These are phyloP conservation scores for Oreohelix idahoensis DNA, from an alignment of 1,140 invertebrate species.

Conservation along the genomic window DNA sequence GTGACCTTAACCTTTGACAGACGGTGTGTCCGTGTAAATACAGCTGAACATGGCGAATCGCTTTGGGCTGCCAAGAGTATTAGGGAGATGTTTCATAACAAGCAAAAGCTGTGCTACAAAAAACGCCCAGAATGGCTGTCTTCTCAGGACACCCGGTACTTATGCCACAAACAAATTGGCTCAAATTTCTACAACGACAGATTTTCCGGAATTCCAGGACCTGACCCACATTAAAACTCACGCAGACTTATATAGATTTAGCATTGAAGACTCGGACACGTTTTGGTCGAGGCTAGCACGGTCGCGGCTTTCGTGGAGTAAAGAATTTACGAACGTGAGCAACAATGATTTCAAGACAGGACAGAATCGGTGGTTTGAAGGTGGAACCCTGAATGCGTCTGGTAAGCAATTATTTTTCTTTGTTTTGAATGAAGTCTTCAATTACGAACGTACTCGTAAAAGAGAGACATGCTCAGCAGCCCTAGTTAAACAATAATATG, in stretches of 20 bases:
- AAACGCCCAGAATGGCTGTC: not conserved
- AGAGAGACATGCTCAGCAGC: too few species aligned
- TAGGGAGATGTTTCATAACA: not conserved
- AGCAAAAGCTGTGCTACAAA: not conserved
- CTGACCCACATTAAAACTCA: constrained; percentile 51
- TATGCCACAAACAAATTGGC: not conserved
- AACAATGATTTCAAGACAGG: constrained; percentile 73
- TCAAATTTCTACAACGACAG: constrained; percentile 49
- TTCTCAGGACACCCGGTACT: not conserved
- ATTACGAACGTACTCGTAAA: too few species aligned
- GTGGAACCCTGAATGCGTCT: constrained; percentile 75
- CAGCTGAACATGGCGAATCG: not conserved
- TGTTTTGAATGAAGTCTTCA: too few species aligned
- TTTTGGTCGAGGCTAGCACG: constrained; percentile 75
- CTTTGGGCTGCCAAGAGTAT: not conserved
- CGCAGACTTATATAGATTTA: constrained; percentile 66
- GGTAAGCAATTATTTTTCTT: constrained; percentile 68
- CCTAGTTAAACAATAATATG: too few species aligned
- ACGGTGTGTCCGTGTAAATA: not conserved
- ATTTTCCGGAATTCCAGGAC: constrained; percentile 65
- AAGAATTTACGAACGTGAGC: constrained; percentile 71
- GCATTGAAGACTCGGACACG: constrained; percentile 71
- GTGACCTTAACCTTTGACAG: not conserved
- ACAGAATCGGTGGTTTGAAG: constrained; percentile 69
- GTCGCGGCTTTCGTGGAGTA: constrained; percentile 72